A percentile compares a stretch with the other conserved stretches of the same genome.
These are phyloP conservation scores for Micromesistius poutassou DNA, from an alignment of 2,797 vertebrate genomes.

Conservation along the genomic window DNA sequence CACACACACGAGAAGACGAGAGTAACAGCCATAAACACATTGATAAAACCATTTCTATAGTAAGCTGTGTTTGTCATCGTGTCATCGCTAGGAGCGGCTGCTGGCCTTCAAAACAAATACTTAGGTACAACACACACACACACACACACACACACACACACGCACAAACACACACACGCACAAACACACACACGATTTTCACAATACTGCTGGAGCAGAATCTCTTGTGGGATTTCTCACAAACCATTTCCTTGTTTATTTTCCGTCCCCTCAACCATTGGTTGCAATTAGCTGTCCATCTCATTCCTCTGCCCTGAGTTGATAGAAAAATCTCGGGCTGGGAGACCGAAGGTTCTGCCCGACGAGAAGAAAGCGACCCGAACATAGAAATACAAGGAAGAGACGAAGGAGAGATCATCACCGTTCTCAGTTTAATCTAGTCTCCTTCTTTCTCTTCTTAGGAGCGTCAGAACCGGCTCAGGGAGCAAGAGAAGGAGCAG, in stretches of 20 bases:
- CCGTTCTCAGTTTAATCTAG: background rate
- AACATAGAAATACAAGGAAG: too few species aligned
- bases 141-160: too few species aligned
- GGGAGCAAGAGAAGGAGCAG: too few species aligned
- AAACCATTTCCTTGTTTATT: background rate
- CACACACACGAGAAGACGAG: conserved; percentile 19
- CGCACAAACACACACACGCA: too few species aligned
- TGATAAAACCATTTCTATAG: conserved; percentile 76
- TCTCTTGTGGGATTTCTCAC: too few species aligned
- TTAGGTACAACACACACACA: conserved; percentile 25
- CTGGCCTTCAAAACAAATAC: conserved; percentile 72
- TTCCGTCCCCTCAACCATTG: background rate
- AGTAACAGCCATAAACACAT: conserved; percentile 65
- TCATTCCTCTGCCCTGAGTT: background rate
- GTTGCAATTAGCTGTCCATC: background rate
- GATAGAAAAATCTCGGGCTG: background rate
- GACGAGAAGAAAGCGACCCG: too few species aligned
- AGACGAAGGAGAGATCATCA: too few species aligned
- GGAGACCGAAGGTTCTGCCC: too few species aligned
- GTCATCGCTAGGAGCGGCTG: conserved; percentile 64
- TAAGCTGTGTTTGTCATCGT: conserved; percentile 76
- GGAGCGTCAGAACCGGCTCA: background rate
- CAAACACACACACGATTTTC: too few species aligned
- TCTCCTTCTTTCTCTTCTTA: background rate
- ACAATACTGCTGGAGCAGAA: too few species aligned